These are phyloP conservation scores for Phymanthus crucifer DNA, from an alignment of 92 coral and sea anemone species.

Conservation along the genomic window DNA sequence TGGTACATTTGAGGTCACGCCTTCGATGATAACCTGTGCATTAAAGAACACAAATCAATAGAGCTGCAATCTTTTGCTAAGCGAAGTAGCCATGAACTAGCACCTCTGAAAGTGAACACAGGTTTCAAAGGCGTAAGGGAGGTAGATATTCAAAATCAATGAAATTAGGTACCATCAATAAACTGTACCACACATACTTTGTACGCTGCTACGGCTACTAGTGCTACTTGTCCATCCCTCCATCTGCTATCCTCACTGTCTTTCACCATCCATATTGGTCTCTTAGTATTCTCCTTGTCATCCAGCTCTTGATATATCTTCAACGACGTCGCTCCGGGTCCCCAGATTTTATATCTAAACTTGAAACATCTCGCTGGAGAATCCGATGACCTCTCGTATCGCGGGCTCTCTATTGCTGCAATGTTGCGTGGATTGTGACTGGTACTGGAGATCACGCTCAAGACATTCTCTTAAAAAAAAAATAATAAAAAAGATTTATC, in stretches of 20 bases:
- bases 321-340: slow-evolving; percentile 45
- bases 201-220: slow-evolving; percentile 37
- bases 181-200: slow-evolving; percentile 26
- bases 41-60: too few relatives aligned
- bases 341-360: slow-evolving; percentile 57
- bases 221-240: slow-evolving; percentile 58
- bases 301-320: slow-evolving; percentile 40
- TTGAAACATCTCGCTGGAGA: slow-evolving; percentile 55
- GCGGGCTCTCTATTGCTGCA: slow-evolving; percentile 38
- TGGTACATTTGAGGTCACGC: too few relatives aligned
- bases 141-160: too few relatives aligned
- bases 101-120: too few relatives aligned
- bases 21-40: too few relatives aligned
- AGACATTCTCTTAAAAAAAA: slow-evolving; percentile 12
- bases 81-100: too few relatives aligned
- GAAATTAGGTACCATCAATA: not conserved
- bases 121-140: too few relatives aligned
- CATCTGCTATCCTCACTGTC: slow-evolving; percentile 19
- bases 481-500: not conserved
- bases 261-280: slow-evolving; percentile 53
- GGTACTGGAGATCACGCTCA: slow-evolving; percentile 10
- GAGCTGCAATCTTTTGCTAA: too few relatives aligned
- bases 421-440: slow-evolving; percentile 6
- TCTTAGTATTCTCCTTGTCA: slow-evolving; percentile 21
- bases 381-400: slow-evolving; percentile 40